These are phyloP conservation scores for Caenorhabditis remanei DNA, from an alignment of 1,140 invertebrate species.

Conservation along the genomic window DNA sequence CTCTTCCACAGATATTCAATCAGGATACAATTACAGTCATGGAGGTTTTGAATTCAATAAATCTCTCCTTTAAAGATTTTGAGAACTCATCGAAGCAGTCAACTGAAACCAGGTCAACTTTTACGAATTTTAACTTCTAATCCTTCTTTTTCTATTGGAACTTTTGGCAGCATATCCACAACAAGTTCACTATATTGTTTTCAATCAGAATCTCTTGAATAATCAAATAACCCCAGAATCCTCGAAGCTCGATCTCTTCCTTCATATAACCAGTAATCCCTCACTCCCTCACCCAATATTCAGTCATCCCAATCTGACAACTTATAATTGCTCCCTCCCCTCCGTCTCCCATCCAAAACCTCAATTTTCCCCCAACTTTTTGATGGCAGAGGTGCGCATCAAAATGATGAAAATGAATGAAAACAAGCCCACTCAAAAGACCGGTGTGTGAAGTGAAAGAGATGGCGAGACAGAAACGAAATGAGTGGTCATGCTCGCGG, in stretches of 20 bases:
- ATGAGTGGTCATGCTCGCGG: slow-evolving; percentile 45
- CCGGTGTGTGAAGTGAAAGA: slow-evolving; percentile 42
- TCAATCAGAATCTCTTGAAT: too few relatives aligned
- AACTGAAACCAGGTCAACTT: neutral
- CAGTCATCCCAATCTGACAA: neutral
- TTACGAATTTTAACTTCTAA: too few relatives aligned
- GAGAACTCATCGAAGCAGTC: neutral
- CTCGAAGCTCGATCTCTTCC: neutral
- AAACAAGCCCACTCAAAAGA: slow-evolving; percentile 44
- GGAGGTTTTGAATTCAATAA: too few relatives aligned
- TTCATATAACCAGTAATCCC: neutral
- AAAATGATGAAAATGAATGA: slow-evolving; percentile 1
- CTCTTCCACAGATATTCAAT: too few relatives aligned
- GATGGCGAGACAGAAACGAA: neutral
- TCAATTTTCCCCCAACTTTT: neutral
- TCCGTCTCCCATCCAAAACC: neutral
- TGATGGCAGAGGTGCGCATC: slow-evolving; percentile 29
- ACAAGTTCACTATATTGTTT: too few relatives aligned
- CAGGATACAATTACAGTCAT: too few relatives aligned
- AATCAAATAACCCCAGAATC: too few relatives aligned
- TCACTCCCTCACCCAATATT: neutral
- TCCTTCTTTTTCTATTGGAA: too few relatives aligned
- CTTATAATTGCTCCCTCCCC: neutral
- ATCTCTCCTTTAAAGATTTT: neutral
- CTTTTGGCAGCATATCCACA: too few relatives aligned